A percentile compares a stretch with the other conserved stretches of the same genome.
Conservation (phyloP, 2,113 vertebrate genomes). For the Brevimyrus niger region DNA sequence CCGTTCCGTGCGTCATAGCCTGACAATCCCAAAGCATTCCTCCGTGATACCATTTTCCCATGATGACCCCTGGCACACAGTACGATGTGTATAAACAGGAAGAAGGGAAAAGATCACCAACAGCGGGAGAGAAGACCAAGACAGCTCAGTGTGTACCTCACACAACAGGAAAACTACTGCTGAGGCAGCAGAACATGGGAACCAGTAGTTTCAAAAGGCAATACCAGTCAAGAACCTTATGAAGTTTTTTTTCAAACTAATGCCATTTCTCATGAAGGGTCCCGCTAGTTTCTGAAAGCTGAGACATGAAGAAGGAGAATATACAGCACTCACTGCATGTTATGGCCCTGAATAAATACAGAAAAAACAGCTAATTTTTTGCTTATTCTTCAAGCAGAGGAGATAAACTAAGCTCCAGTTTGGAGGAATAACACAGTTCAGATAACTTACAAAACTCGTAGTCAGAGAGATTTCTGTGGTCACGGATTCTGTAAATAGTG, state of each 20-base stretch:
- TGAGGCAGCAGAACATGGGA: not conserved
- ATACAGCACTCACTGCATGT: not conserved
- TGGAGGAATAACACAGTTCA: not conserved
- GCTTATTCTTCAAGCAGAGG: not conserved
- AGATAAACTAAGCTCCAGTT: not conserved
- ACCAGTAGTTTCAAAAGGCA: not conserved
- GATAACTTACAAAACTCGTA: not conserved
- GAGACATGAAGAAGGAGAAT: not conserved
- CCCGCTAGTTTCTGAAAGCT: not conserved
- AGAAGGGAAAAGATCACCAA: not conserved
- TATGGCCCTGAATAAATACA: not conserved
- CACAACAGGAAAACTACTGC: conserved; percentile 6
- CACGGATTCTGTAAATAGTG: not conserved
- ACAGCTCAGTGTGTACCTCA: not conserved
- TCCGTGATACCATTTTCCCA: not conserved
- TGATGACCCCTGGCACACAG: not conserved
- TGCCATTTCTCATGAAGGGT: not conserved
- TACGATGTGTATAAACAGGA: not conserved
- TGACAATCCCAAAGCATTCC: not conserved
- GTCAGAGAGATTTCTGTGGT: not conserved
- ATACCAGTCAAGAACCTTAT: not conserved
- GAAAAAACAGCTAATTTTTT: not conserved
- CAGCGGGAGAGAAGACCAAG: not conserved
- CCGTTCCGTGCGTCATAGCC: not conserved
- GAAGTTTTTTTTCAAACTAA: not conserved